A percentile compares a stretch with the other conserved stretches of the same genome.
These are phyloP conservation scores for Lates japonicus DNA, from an alignment of 2,797 vertebrate species.

Conservation along the genomic window DNA sequence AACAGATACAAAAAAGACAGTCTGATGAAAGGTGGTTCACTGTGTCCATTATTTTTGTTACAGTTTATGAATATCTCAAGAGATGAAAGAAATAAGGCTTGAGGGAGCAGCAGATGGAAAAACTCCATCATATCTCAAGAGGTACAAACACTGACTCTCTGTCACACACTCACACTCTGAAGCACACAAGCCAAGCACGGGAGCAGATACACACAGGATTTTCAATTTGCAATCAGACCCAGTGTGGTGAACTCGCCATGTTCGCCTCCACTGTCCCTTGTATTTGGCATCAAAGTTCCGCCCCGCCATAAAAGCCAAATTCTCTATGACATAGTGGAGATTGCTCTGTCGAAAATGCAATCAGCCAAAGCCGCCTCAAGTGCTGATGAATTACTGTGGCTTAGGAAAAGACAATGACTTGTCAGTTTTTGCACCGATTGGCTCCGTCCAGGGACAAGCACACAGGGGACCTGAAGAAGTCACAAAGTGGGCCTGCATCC, in stretches of 20 bases:
- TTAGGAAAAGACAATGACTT: slow-evolving; percentile 81
- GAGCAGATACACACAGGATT: slow-evolving; percentile 49
- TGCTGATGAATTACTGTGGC: slow-evolving; percentile 80
- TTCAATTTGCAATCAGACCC: slow-evolving; percentile 75
- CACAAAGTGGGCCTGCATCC: background rate
- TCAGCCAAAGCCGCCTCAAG: slow-evolving; percentile 79
- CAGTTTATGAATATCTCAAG: slow-evolving; percentile 64
- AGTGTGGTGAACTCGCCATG: slow-evolving; percentile 48
- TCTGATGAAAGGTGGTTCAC: slow-evolving; percentile 52
- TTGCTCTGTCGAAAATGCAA: slow-evolving; percentile 83
- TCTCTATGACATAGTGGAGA: slow-evolving; percentile 78
- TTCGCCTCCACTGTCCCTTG: slow-evolving; percentile 62
- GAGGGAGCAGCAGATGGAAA: slow-evolving; percentile 67
- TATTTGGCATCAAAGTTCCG: slow-evolving; percentile 67
- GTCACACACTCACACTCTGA: slow-evolving; percentile 15
- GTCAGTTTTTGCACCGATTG: slow-evolving; percentile 66
- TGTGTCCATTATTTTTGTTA: slow-evolving; percentile 62
- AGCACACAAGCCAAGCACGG: slow-evolving; percentile 42
- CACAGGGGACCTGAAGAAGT: slow-evolving; percentile 24
- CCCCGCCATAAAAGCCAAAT: slow-evolving; percentile 71
- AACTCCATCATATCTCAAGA: slow-evolving; percentile 63
- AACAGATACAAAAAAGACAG: slow-evolving; percentile 3
- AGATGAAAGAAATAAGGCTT: slow-evolving; percentile 67
- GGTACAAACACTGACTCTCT: slow-evolving; percentile 44
- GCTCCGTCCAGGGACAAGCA: slow-evolving; percentile 39